Base-by-base conservation (phyloP, 2,797 vertebrate genomes). In the Lemur catta region DNA sequence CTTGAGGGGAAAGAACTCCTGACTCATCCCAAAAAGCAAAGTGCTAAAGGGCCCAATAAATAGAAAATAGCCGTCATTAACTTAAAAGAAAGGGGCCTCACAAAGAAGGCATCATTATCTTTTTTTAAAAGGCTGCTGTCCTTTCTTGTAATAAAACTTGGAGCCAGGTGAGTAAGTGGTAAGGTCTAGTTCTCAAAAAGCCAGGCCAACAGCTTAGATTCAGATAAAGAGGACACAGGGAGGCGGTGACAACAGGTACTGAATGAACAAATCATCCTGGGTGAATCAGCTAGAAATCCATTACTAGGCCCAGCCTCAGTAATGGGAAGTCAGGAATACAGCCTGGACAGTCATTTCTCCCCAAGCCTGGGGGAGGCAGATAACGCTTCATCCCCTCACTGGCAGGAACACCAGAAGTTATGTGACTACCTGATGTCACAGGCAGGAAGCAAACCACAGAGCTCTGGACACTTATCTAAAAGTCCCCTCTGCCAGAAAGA, bases 21-120 rank as follows among this genome's bases (percentile, higher is more conserved):
- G 89, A 95, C 91, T 96, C 93, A 95, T 35, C 38, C 74, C 30
- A 57, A 94, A 96, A 95, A 89, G 52, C 81, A 75, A 95, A 87
- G 90, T 1, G 1, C 84, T 82, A n/a, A 92, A 57, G 82, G 82
- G 71, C 50, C 79, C 71, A 85, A 93, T 94, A 96, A 94, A 97
- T 11, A 91, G 65, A 89, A 97, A 95, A 95, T 1, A 93, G 63
- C 71, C 75, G 84, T 95, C 94, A 95, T 96, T 97, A 97, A 96
- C 95, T 95, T 96, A 82, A 95, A 97, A 96, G 95, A 96, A 96
- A 97, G 79, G 85, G 84, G 50, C 33, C 71, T 85, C 57, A 91
- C 71, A 96, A 89, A 95, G 90, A 95, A 89, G 75, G 84, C 57
- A 92, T 96, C 63, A 89, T 91, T 78, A 88, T 57, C 8, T 26